These are phyloP conservation scores for Coracopsis vasa DNA, from an alignment of 2,113 vertebrate species.

Conservation along the genomic window DNA sequence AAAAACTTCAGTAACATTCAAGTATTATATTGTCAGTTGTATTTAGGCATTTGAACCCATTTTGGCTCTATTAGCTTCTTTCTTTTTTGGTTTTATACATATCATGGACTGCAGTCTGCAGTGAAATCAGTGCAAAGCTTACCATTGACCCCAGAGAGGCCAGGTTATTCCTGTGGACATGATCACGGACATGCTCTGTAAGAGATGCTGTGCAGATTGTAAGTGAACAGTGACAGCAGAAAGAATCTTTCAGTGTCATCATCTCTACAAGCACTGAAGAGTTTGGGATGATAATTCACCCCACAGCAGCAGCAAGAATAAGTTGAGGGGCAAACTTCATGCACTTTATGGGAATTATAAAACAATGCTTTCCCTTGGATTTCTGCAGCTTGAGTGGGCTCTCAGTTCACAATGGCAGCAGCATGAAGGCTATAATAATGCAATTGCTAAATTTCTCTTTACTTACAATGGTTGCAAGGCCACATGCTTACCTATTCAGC, in stretches of 20 bases:
- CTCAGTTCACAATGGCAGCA: neutral
- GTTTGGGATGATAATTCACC: neutral
- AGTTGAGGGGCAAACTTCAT: neutral
- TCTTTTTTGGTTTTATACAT: neutral
- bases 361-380: neutral
- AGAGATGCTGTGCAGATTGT: neutral
- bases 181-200: neutral
- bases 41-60: neutral
- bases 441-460: neutral
- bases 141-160: neutral
- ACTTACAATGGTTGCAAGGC: neutral
- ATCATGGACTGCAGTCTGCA: neutral
- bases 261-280: neutral
- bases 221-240: neutral
- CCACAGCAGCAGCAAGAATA: neutral
- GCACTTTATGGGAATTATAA: neutral
- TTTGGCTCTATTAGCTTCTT: neutral
- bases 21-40: neutral
- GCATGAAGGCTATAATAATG: neutral
- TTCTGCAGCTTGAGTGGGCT: neutral
- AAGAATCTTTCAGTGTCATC: neutral
- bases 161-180: neutral
- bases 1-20: neutral
- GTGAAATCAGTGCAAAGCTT: neutral
- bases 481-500: neutral